Conservation (phyloP, 2,113 vertebrate species). For the Ochotona curzoniae region DNA sequence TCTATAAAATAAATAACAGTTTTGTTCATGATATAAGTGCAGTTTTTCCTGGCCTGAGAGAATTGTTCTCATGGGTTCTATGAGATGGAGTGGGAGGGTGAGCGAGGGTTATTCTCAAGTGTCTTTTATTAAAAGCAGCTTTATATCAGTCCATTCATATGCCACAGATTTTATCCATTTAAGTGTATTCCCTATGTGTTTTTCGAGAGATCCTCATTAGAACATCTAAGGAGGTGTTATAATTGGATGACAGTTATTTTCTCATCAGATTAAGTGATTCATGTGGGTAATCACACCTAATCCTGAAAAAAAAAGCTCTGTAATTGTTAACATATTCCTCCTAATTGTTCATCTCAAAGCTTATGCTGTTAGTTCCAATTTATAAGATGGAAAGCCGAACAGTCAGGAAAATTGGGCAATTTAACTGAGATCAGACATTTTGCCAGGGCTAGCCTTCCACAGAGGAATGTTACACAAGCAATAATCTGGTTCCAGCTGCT, state of each 20-base stretch:
- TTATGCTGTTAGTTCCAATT: constrained; percentile 46
- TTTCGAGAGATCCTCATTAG: neutral
- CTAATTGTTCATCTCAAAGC: constrained; percentile 39
- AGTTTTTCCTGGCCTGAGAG: constrained; percentile 3
- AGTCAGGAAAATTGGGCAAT: constrained; percentile 41
- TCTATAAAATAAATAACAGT: neutral
- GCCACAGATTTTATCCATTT: neutral
- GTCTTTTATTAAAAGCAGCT: neutral
- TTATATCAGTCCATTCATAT: constrained; percentile 9
- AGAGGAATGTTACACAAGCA: constrained; percentile 43
- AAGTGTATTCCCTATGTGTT: constrained; percentile 13
- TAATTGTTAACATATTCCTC: constrained; percentile 27
- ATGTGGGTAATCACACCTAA: neutral
- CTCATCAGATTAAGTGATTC: constrained; percentile 35
- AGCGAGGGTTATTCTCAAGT: neutral
- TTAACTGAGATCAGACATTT: constrained; percentile 58
- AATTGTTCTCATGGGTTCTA: constrained; percentile 10
- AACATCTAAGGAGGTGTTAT: constrained; percentile 12
- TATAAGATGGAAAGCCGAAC: neutral
- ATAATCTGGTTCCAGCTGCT: constrained; percentile 61
- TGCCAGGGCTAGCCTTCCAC: constrained; percentile 38
- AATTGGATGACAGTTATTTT: constrained; percentile 10
- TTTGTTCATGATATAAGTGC: neutral
- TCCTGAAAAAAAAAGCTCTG: neutral
- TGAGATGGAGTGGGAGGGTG: neutral